A percentile compares a stretch with the other conserved stretches of the same genome.
phyloP scores from a whole-genome alignment of 2,113 vertebrate species.

The Litocranius walleri region DNA sequence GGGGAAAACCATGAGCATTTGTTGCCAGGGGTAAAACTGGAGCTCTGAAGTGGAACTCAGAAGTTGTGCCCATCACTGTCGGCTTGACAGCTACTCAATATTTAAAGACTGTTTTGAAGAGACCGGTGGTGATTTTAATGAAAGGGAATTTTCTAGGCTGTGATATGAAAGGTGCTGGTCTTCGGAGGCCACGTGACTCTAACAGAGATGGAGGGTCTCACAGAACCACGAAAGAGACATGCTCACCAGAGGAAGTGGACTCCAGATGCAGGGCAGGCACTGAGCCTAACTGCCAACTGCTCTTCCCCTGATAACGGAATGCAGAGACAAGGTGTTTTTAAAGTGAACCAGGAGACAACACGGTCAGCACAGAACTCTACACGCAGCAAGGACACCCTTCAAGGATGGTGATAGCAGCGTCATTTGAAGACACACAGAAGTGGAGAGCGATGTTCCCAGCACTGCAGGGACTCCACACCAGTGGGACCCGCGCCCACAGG shows the following conservation, averaged over 20 bases:
- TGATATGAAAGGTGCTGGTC: background rate
- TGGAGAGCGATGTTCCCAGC: background rate
- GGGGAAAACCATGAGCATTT: background rate
- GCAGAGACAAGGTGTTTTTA: background rate
- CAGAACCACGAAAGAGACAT: accelerated
- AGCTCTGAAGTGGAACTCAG: background rate
- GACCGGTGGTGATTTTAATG: background rate
- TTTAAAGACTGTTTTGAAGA: background rate
- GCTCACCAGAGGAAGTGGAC: background rate
- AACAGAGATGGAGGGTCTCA: background rate
- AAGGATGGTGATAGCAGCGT: accelerated
- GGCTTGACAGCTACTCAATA: background rate
- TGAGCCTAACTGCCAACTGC: background rate
- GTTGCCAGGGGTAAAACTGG: background rate
- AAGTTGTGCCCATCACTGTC: background rate
- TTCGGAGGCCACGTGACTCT: background rate
- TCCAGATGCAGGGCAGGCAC: too few relatives aligned
- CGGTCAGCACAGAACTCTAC: background rate
- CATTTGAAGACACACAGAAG: background rate
- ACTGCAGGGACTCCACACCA: accelerated
- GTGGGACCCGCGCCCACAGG: background rate
- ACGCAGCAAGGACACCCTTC: background rate
- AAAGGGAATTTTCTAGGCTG: background rate
- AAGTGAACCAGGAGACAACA: background rate
- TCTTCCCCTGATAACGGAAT: background rate